phyloP scores from a whole-genome alignment of 2,113 vertebrate genomes.

The Naja naja region DNA sequence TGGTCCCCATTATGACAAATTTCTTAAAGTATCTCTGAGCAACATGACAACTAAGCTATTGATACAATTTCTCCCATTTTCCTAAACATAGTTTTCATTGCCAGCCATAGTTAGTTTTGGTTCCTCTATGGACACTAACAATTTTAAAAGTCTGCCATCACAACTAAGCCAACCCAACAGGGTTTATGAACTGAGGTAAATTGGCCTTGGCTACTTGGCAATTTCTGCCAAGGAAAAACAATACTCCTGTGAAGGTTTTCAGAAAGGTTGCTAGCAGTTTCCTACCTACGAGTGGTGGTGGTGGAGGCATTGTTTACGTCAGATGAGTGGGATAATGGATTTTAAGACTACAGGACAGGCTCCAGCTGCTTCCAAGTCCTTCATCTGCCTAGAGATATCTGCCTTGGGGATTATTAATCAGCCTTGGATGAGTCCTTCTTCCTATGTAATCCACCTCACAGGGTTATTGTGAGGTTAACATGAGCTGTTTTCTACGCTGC shows the following conservation, averaged over 20 bases:
- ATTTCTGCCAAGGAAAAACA: neutral
- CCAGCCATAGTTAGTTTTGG: neutral
- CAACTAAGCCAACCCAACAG: neutral
- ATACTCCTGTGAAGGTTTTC: neutral
- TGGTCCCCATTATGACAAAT: neutral
- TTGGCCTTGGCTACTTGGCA: neutral
- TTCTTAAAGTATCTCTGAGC: neutral
- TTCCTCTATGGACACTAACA: neutral
- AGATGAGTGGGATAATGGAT: neutral
- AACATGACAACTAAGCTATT: neutral
- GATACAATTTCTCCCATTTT: neutral
- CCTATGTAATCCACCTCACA: neutral
- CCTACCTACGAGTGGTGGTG: neutral
- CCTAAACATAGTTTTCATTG: neutral
- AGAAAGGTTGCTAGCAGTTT: neutral
- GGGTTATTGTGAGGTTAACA: neutral
- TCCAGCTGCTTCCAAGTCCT: neutral
- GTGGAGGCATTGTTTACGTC: neutral
- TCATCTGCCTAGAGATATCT: neutral
- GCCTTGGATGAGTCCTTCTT: neutral
- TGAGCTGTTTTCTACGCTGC: neutral
- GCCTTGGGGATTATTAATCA: neutral
- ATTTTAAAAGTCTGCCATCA: neutral
- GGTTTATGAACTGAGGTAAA: neutral
- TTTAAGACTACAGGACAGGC: neutral